These are phyloP conservation scores for Harpalus rufipes DNA, from an alignment of 2,888 invertebrate species.

Conservation along the genomic window DNA sequence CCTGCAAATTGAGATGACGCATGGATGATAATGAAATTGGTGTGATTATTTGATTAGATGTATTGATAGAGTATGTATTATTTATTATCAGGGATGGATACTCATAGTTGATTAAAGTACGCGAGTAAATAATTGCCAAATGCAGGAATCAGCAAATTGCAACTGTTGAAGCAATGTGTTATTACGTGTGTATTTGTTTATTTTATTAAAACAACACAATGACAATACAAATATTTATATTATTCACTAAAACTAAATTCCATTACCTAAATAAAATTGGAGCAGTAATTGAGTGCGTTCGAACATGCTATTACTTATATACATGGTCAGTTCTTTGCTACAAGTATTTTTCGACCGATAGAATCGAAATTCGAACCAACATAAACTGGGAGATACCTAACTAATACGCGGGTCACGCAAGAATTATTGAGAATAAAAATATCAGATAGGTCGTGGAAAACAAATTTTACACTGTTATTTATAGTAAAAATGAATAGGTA, in stretches of 20 bases:
- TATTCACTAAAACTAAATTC: background rate
- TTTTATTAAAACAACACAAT: background rate
- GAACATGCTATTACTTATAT: no score
- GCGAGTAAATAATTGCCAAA: background rate
- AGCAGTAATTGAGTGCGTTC: no score
- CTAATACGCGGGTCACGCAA: no score
- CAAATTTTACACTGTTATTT: no score
- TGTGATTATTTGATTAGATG: slow-evolving; percentile 22
- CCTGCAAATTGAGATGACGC: background rate
- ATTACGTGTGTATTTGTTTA: background rate
- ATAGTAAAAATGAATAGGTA: no score
- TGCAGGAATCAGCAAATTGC: background rate
- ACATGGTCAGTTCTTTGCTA: no score
- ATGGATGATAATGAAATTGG: slow-evolving; percentile 4
- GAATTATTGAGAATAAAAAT: no score
- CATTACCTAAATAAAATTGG: background rate
- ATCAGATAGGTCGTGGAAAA: no score
- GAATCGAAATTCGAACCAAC: no score
- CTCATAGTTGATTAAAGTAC: background rate
- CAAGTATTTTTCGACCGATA: no score
- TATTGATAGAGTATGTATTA: slow-evolving; percentile 21
- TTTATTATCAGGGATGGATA: slow-evolving; percentile 22
- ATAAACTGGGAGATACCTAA: no score
- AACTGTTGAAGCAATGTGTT: background rate
- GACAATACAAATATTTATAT: background rate